Conservation (phyloP, 2,797 vertebrate species). For the Eurystomus glaucurus region DNA sequence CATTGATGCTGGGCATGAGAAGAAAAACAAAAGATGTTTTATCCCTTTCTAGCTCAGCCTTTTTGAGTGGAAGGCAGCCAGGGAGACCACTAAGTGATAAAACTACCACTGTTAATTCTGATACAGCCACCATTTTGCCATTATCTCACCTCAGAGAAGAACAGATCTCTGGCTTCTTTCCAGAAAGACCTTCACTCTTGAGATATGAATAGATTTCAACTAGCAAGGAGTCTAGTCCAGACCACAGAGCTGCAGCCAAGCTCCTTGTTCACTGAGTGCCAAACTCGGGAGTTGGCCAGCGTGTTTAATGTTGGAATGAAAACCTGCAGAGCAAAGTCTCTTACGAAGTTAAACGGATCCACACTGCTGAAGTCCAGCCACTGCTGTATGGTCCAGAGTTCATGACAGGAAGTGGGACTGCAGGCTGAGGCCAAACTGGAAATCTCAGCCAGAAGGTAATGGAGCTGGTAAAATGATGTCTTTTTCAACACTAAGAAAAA, state of each 20-base stretch:
- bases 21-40: background rate
- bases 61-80: background rate
- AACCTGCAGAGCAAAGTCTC: constrained; percentile 20
- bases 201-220: background rate
- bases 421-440: background rate
- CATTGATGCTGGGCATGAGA: background rate
- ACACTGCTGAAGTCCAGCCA: background rate
- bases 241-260: constrained; percentile 16
- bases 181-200: background rate
- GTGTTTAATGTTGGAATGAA: constrained; percentile 11
- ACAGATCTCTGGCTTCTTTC: background rate
- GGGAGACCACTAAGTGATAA: background rate
- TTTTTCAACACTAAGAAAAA: constrained; percentile 10
- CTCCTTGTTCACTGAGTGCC: constrained; percentile 6
- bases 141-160: background rate
- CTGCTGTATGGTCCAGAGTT: background rate
- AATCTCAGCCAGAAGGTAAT: background rate
- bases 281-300: background rate
- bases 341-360: background rate
- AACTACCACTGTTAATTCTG: background rate
- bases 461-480: background rate
- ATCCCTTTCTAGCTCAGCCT: background rate
- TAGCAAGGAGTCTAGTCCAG: background rate
- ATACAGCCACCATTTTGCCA: background rate
- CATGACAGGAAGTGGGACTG: background rate